A percentile compares a stretch with the other conserved stretches of the same genome.
Conservation (phyloP, 2,113 vertebrate species). For the Entosphenus tridentatus region DNA sequence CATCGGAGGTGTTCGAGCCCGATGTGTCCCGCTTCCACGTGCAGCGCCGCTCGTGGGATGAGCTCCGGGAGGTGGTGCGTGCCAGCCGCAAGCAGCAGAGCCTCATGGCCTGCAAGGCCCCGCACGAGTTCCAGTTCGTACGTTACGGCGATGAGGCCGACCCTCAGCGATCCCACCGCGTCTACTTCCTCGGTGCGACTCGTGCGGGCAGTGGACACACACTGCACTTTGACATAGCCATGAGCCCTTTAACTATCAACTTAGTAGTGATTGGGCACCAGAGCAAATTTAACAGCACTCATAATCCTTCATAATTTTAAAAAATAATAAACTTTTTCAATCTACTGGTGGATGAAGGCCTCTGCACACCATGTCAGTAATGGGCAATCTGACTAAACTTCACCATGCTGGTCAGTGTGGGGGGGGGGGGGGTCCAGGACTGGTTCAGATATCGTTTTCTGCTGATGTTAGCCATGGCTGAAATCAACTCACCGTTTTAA, state of each 20-base stretch:
- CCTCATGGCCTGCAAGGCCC: conserved; percentile 61
- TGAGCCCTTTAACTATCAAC: background rate
- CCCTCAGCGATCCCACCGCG: conserved; percentile 50
- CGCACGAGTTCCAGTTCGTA: conserved; percentile 75
- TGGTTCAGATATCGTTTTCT: no score
- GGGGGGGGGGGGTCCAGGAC: no score
- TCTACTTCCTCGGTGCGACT: conserved; percentile 64
- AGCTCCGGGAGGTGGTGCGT: conserved; percentile 58
- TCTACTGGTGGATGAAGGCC: background rate
- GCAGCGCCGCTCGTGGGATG: conserved; percentile 70
- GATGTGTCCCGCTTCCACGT: conserved; percentile 40
- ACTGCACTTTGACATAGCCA: background rate
- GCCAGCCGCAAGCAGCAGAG: conserved; percentile 74
- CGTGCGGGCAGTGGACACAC: background rate
- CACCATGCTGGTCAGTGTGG: no score
- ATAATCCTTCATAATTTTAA: background rate
- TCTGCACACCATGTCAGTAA: no score
- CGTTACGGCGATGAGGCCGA: conserved; percentile 48
- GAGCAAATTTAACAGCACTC: background rate
- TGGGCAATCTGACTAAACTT: no score
- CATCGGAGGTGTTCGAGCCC: no score
- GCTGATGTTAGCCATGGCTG: no score
- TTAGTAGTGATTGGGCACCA: background rate
- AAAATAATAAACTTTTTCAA: background rate
- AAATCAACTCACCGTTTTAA: no score